Base-by-base conservation (phyloP, 2,797 vertebrate genomes). In the Smutsia temminckii region DNA sequence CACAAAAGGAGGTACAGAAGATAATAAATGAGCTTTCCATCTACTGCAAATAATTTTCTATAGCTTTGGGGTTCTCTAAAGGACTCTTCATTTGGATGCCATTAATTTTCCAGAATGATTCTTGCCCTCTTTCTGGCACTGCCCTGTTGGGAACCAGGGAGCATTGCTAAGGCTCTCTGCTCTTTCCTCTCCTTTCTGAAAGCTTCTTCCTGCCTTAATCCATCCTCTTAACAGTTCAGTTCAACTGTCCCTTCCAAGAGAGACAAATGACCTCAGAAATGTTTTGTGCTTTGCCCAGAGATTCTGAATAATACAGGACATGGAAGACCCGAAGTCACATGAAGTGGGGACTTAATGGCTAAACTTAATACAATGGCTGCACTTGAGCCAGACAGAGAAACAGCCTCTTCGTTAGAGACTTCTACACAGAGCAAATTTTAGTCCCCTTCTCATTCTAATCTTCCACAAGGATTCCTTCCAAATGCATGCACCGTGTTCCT, bases 261-360 rank as follows among this genome's bases (percentile, higher is more conserved):
- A 94, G 78, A 93, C 78, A 96, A 97, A 89, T 94, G n/a, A 86
- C 84, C 89, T 89, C 80, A 80, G 91, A 91, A 95, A 95, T 77
- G 80, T 95, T 78, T 37, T 87, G 14, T 85, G 72, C 49, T 93
- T 96, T 46, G 34, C 49, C 96, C 51, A 94, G 14, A 87, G 53
- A 27, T 89, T 42, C 75, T 81, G 55, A 95, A 96, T 87, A 94
- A 97, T 85, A 88, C 25, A 95, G 77, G 66, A 91, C 74, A 90
- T 8, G 13, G 84, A 95, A 93, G 89, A 95, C 84, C 69, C 68
- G 63, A 93, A 93, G 88, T n/a, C 74, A 96, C 86, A 68, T 72
- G 37, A 96, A 94, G 55, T 94, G 46, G 89, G 29, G 86, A 81
- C 32, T 94, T 89, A 96, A 94, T 94, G 64, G 49, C 27, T 94